Conservation (phyloP, 2,113 vertebrate genomes). For the Misgurnus anguillicaudatus region DNA sequence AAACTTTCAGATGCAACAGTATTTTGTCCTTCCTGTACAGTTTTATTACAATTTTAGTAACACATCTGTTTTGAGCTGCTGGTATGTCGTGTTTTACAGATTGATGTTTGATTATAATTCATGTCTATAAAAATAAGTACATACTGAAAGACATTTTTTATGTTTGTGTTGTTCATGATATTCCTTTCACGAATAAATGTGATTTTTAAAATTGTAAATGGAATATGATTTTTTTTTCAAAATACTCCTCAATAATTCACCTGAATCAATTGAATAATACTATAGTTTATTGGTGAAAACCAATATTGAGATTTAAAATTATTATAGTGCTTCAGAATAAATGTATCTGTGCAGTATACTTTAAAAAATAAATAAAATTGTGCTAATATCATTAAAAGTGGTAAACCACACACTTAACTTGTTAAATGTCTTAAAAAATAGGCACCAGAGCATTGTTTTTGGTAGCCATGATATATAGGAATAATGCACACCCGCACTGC, state of each 20-base stretch:
- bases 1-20: constrained; percentile 4
- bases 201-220: background rate
- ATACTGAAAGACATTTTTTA: constrained; percentile 9
- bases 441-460: too few relatives aligned
- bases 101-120: constrained; percentile 21
- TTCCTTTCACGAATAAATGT: background rate
- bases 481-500: too few relatives aligned
- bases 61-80: constrained; percentile 30
- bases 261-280: background rate
- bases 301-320: background rate
- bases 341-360: too few relatives aligned
- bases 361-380: too few relatives aligned
- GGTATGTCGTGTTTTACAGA: constrained; percentile 5
- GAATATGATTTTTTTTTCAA: background rate
- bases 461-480: too few relatives aligned
- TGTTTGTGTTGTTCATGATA: background rate
- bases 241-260: background rate
- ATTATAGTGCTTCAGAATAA: too few relatives aligned
- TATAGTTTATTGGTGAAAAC: background rate
- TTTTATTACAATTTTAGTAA: constrained; percentile 26
- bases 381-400: background rate
- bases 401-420: background rate
- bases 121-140: constrained; percentile 1
- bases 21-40: constrained; percentile 39
- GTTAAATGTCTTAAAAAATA: too few relatives aligned